Evolutionary conservation across 2,888 invertebrate genomes (phyloP), one percentile per base, ranked within the genome.

Genomic region (Proisotoma minuta): DNA sequence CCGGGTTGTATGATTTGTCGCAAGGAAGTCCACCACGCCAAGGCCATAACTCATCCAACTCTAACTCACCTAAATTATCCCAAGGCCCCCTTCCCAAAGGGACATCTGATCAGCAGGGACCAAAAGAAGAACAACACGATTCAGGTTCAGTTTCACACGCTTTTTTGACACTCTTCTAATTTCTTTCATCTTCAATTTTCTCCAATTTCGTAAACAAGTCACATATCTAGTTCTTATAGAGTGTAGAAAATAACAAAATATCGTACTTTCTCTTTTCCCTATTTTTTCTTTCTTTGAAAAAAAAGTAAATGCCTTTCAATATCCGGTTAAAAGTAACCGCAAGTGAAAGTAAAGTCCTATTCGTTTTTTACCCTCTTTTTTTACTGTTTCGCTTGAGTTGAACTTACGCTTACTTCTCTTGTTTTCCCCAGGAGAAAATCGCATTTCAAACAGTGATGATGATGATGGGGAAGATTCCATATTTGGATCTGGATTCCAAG

Each of bases 401-500:
- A 34, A 8, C 8, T 34, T 8, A 34, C 34, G 15, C 34, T 34
- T 34, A 34, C 34, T 34, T 34, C 15, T n/a, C n/a, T 47, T 47
- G 5, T 18, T 47, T 18, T 18, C 5, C 47, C 5, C 20, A 47
- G 47, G 47, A n/a, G 47, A 47, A 18, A 47, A 5, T 39, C 40
- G 15, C 8, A 34, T 34, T 34, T 34, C 54, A 15, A 39, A 39
- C 34, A 39, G 18, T n/a, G 54, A 34, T 34, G 34, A 34, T 15
- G 34, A n/a, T n/a, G n/a, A 26, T 51, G 51, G 23, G 54, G 54
- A 54, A 22, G 39, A 18, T 18, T 54, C 54, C 53, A 53, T 57
- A 47, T 65, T 59, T 58, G 34, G 34, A n/a, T n/a, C n/a, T n/a
- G 62, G 65, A 1, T 91, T 91, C 74, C 90, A 91, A 0, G 89